Conservation (phyloP, 2,113 vertebrate species). For the Xenopus borealis region DNA sequence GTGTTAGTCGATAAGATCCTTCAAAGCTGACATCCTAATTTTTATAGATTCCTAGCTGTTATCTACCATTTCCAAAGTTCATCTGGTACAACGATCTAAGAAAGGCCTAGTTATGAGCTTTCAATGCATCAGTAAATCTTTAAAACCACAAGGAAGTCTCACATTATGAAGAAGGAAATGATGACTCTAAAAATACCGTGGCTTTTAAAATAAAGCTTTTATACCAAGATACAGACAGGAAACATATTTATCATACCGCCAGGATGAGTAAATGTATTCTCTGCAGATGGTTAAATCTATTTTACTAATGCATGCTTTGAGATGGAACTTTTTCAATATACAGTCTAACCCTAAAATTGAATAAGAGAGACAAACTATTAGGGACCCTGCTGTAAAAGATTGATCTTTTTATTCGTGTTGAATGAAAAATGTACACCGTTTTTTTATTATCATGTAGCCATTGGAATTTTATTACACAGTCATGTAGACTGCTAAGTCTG, state of each 20-base stretch:
- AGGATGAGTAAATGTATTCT: slow-evolving; percentile 59
- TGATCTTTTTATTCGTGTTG: too few species aligned
- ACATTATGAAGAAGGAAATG: slow-evolving; percentile 59
- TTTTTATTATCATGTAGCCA: too few species aligned
- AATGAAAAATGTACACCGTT: too few species aligned
- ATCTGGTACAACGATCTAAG: slow-evolving; percentile 58
- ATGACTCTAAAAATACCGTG: slow-evolving; percentile 71
- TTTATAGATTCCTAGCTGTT: slow-evolving; percentile 63
- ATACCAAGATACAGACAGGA: slow-evolving; percentile 59
- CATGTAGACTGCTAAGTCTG: too few species aligned
- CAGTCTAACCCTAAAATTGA: neutral
- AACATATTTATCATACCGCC: slow-evolving; percentile 45
- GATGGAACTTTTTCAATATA: slow-evolving; percentile 48
- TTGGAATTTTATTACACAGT: too few species aligned
- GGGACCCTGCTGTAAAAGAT: too few species aligned
- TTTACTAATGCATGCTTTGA: slow-evolving; percentile 59
- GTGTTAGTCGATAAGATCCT: slow-evolving; percentile 40
- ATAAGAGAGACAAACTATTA: too few species aligned
- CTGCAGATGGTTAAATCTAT: slow-evolving; percentile 51
- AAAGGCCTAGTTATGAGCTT: slow-evolving; percentile 52
- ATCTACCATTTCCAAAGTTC: slow-evolving; percentile 64
- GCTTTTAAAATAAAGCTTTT: slow-evolving; percentile 70
- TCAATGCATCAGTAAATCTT: slow-evolving; percentile 65
- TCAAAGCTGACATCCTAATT: slow-evolving; percentile 53
- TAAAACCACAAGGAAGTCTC: slow-evolving; percentile 61